phyloP scores from a whole-genome alignment of 1,140 invertebrate species.

The Holotrichia oblita region DNA sequence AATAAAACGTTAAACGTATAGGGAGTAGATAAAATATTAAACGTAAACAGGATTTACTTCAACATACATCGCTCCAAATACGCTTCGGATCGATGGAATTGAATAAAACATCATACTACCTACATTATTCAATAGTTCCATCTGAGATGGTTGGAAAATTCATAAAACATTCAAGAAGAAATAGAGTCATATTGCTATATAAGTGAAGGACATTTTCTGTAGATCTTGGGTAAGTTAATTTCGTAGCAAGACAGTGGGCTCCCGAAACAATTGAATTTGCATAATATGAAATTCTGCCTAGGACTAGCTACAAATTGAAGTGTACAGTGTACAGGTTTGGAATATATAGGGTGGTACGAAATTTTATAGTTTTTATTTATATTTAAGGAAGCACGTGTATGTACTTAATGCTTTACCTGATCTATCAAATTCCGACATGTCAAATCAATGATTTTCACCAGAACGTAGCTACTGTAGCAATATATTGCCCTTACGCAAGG shows the following conservation, averaged over 20 bases:
- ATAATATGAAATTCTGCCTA: not conserved
- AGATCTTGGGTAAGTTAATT: not conserved
- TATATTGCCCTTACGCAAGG: no score
- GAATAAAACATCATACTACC: not conserved
- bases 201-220: not conserved
- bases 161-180: slow-evolving; percentile 13
- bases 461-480: no score
- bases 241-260: not conserved
- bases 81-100: not conserved
- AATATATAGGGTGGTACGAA: no score
- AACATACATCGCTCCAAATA: not conserved
- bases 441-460: no score
- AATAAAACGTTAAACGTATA: no score
- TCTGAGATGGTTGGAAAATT: not conserved
- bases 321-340: not conserved
- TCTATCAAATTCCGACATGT: no score
- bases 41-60: not conserved
- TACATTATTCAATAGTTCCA: slow-evolving; percentile 13
- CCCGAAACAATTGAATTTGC: not conserved
- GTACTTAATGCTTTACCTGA: no score
- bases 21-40: no score
- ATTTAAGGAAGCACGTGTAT: no score
- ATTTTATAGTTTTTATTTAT: no score
- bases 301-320: not conserved
- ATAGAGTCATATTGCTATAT: not conserved